Conservation (phyloP, 1,140 invertebrate species). For the Propsilocerus akamusi region DNA sequence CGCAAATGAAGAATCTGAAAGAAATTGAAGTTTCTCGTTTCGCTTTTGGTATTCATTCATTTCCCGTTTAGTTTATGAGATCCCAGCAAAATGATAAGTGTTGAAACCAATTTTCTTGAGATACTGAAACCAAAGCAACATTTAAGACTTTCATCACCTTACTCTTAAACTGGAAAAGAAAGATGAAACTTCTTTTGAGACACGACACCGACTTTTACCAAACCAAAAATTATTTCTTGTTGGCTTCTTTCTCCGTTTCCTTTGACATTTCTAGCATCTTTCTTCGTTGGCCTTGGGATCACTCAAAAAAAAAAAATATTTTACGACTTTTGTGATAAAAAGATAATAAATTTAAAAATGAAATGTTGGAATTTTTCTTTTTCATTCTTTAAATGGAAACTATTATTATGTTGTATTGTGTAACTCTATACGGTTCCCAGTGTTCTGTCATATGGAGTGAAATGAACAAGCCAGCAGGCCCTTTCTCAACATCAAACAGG, state of each 20-base stretch:
- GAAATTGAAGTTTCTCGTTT: too few relatives aligned
- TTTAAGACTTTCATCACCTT: too few relatives aligned
- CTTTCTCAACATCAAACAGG: not conserved
- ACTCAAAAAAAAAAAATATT: not conserved
- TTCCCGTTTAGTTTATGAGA: too few relatives aligned
- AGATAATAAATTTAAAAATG: not conserved
- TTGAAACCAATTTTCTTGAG: too few relatives aligned
- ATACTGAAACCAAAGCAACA: too few relatives aligned
- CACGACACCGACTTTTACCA: not conserved
- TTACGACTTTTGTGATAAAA: not conserved
- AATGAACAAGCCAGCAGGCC: not conserved
- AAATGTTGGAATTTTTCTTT: not conserved
- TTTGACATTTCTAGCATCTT: too few relatives aligned
- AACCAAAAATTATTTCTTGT: too few relatives aligned
- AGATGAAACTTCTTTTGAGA: not conserved
- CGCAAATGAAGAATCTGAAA: too few relatives aligned
- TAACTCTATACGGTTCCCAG: not conserved
- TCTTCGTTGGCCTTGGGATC: not conserved
- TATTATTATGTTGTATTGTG: constrained; percentile 2
- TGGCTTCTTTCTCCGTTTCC: too few relatives aligned
- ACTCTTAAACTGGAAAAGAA: too few relatives aligned
- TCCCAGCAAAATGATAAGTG: too few relatives aligned
- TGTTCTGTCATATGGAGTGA: not conserved
- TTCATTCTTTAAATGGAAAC: not conserved
- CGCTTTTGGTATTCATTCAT: too few relatives aligned